Evolutionary conservation across 2,113 vertebrate genomes (phyloP).

Genomic region (Caloenas nicobarica): DNA sequence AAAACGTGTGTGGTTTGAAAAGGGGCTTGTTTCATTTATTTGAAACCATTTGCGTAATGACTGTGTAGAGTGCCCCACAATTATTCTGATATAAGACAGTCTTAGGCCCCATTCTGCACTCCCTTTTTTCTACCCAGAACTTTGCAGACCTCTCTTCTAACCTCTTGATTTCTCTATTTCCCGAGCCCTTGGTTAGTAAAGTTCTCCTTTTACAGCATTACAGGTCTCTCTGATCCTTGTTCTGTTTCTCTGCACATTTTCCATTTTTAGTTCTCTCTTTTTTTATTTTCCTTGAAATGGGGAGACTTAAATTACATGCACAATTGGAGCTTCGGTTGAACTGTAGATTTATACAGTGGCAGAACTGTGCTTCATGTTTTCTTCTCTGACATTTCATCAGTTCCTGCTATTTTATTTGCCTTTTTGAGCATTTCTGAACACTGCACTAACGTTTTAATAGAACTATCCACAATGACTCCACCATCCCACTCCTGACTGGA

Average conservation of each 20-base stretch:
- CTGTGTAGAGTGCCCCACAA: no score
- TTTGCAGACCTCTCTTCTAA: neutral
- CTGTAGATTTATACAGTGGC: neutral
- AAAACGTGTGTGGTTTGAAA: neutral
- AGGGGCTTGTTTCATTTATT: neutral
- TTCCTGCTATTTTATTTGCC: neutral
- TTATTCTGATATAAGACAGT: neutral
- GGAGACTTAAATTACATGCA: neutral
- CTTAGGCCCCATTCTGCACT: neutral
- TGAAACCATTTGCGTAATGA: neutral
- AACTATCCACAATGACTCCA: neutral
- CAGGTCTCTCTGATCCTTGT: neutral
- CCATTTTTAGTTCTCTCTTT: neutral
- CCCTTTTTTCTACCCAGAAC: neutral
- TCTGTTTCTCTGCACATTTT: neutral
- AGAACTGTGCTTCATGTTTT: neutral
- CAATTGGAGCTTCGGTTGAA: neutral
- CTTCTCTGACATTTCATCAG: neutral
- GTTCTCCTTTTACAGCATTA: neutral
- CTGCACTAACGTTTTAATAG: neutral
- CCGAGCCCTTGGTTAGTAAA: neutral
- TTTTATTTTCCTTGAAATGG: neutral
- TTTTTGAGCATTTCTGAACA: neutral
- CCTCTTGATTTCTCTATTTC: neutral
- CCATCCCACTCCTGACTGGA: neutral